A percentile compares a stretch with the other conserved stretches of the same genome.
Conservation (phyloP, 2,888 invertebrate species). For the Patella depressa region DNA sequence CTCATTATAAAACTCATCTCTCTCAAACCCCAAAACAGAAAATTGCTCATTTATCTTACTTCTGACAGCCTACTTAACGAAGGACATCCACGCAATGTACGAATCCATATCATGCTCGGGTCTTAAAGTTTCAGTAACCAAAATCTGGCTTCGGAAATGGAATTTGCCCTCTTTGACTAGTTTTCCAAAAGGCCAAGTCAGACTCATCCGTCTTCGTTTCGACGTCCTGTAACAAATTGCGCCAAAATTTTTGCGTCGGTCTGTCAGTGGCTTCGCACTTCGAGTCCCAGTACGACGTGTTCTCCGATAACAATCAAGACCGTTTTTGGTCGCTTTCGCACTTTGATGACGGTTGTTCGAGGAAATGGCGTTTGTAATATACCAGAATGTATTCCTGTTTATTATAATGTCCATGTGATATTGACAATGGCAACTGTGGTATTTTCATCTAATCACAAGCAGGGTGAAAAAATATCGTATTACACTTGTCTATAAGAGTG, state of each 20-base stretch:
- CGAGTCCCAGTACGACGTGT: no score
- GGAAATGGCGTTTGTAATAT: neutral
- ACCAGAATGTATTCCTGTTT: neutral
- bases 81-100: conserved; percentile 32
- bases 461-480: neutral
- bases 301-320: no score
- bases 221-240: conserved; percentile 5
- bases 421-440: neutral
- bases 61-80: conserved; percentile 27
- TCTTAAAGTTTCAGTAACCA: conserved; percentile 4
- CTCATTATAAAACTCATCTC: conserved; percentile 22
- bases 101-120: conserved; percentile 25
- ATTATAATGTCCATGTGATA: neutral
- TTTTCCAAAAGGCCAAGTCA: conserved; percentile 8
- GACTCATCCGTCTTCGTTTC: conserved; percentile 7
- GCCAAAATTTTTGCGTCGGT: neutral
- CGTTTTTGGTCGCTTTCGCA: no score
- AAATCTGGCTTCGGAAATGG: conserved; percentile 7
- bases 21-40: conserved; percentile 31
- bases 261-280: conserved; percentile 1
- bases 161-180: conserved; percentile 10
- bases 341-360: no score
- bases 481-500: neutral
- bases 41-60: conserved; percentile 30
- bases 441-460: neutral